Conservation (phyloP, 2,797 vertebrate species). For the Melanotaenia nigrans region DNA sequence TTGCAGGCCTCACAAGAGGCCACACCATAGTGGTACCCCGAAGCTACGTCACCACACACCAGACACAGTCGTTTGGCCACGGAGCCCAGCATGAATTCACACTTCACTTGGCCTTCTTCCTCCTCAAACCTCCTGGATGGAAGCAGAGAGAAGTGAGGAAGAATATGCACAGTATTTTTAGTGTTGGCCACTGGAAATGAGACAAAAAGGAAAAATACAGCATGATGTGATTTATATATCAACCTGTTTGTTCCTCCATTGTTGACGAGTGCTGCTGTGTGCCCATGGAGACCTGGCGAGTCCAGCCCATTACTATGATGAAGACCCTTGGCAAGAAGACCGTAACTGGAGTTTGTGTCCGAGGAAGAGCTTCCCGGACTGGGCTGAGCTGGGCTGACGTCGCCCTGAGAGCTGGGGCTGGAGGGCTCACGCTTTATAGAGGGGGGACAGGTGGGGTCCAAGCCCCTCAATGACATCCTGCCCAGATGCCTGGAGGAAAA, state of each 20-base stretch:
- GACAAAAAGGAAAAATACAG: constrained; percentile 7
- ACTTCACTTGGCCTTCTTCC: constrained; percentile 94
- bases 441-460: constrained; percentile 73
- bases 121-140: constrained; percentile 78
- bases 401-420: constrained; percentile 79
- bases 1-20: constrained; percentile 99
- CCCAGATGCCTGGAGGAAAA: constrained; percentile 52
- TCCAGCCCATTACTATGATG: constrained; percentile 68
- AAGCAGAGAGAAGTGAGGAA: constrained; percentile 3
- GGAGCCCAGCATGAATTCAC: constrained; percentile 94
- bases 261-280: constrained; percentile 50
- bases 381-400: constrained; percentile 75
- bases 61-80: constrained; percentile 96
- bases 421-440: constrained; percentile 79
- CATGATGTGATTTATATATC: constrained; percentile 1
- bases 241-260: constrained; percentile 70
- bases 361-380: constrained; percentile 78
- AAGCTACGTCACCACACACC: constrained; percentile 96
- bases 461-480: constrained; percentile 82
- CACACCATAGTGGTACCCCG: constrained; percentile 98
- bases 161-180: not conserved
- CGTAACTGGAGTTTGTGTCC: constrained; percentile 79
- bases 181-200: not conserved
- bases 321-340: constrained; percentile 65
- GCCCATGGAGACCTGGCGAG: constrained; percentile 65